Conservation (phyloP, 2,888 invertebrate species). For the Brachyptera risi region DNA sequence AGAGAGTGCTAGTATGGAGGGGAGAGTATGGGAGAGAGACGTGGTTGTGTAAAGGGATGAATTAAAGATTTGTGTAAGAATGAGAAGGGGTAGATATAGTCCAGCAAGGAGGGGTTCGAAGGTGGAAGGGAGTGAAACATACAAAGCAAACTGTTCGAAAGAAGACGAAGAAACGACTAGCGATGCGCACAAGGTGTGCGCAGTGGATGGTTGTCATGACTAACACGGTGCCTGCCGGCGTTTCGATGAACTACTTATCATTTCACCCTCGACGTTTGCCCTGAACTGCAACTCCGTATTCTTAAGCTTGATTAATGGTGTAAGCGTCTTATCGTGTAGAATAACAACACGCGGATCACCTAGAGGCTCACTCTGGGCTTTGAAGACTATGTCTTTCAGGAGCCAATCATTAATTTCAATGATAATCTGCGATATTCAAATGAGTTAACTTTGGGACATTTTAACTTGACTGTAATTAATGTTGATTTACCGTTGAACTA, state of each 20-base stretch:
- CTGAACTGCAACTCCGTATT: neutral
- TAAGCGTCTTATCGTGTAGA: neutral
- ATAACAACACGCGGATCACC: no score
- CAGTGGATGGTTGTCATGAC: neutral
- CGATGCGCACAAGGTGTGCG: neutral
- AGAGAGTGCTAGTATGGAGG: neutral
- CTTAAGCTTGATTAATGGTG: constrained; percentile 1
- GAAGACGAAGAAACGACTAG: constrained; percentile 18
- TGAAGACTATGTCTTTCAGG: no score
- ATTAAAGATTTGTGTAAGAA: constrained; percentile 21
- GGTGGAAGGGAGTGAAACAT: neutral
- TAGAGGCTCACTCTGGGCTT: no score
- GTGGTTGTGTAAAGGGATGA: neutral
- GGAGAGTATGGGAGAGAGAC: neutral
- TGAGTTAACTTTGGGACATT: no score
- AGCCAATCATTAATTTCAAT: no score
- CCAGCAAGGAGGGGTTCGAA: neutral
- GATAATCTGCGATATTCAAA: no score
- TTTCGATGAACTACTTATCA: neutral
- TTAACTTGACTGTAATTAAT: no score
- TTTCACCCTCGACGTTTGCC: neutral
- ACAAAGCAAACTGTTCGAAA: constrained; percentile 10
- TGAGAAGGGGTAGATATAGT: constrained; percentile 18
- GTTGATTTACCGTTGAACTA: no score
- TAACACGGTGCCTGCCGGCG: constrained; percentile 5